A percentile compares a stretch with the other conserved stretches of the same genome.
Conservation (phyloP, 2,113 vertebrate genomes). For the Pteruthius melanotis region DNA sequence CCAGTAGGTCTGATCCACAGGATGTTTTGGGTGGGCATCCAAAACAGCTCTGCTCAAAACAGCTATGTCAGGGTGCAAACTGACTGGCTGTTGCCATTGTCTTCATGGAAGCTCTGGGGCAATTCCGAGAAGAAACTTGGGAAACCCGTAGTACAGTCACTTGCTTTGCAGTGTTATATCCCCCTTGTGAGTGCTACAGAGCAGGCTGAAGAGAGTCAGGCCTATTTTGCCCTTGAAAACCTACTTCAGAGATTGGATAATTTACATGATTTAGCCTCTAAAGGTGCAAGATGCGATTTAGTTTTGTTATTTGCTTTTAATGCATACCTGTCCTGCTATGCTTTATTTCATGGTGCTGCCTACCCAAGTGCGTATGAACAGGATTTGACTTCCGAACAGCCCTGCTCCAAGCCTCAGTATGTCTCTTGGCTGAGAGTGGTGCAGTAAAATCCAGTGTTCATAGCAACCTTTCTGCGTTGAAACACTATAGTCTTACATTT, state of each 20-base stretch:
- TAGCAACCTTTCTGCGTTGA: background rate
- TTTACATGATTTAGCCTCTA: background rate
- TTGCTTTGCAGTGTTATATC: background rate
- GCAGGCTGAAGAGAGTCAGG: background rate
- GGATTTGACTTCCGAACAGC: background rate
- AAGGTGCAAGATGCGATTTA: background rate
- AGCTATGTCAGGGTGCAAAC: background rate
- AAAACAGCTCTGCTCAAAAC: background rate
- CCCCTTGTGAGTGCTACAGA: background rate
- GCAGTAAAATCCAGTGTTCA: background rate
- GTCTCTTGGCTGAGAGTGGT: background rate
- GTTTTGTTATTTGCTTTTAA: background rate
- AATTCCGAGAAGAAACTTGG: background rate
- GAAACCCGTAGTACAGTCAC: background rate
- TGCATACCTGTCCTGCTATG: background rate
- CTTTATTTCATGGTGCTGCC: background rate
- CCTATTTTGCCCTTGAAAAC: background rate
- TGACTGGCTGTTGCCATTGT: accelerated
- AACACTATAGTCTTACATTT: background rate
- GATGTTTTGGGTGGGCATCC: background rate
- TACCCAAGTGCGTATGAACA: background rate
- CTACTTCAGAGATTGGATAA: background rate
- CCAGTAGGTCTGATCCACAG: background rate
- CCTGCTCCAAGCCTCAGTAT: background rate
- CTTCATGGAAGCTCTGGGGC: background rate